A percentile compares a stretch with the other conserved stretches of the same genome.
phyloP scores from a whole-genome alignment of 92 coral and sea anemone species.

The Micromussa lordhowensis region DNA sequence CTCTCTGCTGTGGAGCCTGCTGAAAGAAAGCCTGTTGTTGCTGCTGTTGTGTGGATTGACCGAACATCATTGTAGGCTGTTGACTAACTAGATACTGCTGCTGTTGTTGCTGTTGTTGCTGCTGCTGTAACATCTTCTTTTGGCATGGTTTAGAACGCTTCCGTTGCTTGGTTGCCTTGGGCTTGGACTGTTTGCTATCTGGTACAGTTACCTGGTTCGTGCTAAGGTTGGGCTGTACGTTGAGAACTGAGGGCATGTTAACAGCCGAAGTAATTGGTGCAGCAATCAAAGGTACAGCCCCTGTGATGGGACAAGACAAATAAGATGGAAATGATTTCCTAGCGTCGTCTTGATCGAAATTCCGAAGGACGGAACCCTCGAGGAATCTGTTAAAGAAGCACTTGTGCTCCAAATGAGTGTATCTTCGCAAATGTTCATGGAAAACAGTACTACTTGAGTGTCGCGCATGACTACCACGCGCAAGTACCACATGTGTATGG shows the following conservation, averaged over 20 bases:
- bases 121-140: constrained; percentile 32
- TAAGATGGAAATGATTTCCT: background rate
- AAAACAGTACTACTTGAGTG: background rate
- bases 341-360: background rate
- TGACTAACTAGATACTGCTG: constrained; percentile 65
- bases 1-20: constrained; percentile 50
- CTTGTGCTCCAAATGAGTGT: background rate
- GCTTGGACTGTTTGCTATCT: constrained; percentile 70
- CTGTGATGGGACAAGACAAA: background rate
- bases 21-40: constrained; percentile 45
- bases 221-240: constrained; percentile 31
- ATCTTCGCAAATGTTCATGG: background rate
- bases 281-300: background rate
- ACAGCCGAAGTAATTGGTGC: constrained; percentile 2
- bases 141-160: constrained; percentile 51
- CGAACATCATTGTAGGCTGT: constrained; percentile 63
- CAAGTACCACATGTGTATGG: background rate
- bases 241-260: constrained; percentile 18
- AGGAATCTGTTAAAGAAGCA: background rate
- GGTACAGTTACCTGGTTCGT: constrained; percentile 57
- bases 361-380: background rate
- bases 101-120: constrained; percentile 41
- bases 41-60: constrained; percentile 56
- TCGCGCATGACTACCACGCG: background rate
- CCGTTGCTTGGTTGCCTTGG: constrained; percentile 58